These are phyloP conservation scores for Leucania comma DNA, from an alignment of 2,888 invertebrate genomes.

Conservation along the genomic window DNA sequence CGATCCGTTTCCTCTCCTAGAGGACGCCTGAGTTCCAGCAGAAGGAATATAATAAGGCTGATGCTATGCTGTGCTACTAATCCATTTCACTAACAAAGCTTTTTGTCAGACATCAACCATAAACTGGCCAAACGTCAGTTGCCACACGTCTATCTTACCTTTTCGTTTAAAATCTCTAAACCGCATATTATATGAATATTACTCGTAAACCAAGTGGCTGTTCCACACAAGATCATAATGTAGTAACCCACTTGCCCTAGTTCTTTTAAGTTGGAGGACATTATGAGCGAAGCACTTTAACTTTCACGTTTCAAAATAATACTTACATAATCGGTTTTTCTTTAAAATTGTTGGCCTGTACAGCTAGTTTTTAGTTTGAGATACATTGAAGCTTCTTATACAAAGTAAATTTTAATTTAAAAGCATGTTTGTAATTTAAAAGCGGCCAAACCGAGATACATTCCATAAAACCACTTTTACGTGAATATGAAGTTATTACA, in stretches of 20 bases:
- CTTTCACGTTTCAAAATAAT: conserved; percentile 30
- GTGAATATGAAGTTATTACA: too few species aligned
- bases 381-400: not conserved
- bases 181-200: conserved; percentile 6
- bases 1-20: too few species aligned
- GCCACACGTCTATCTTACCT: too few species aligned
- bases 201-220: conserved; percentile 1
- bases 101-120: too few species aligned
- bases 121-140: too few species aligned
- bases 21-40: too few species aligned
- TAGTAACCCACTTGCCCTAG: conserved; percentile 25
- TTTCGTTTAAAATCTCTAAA: conserved; percentile 1
- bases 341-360: not conserved
- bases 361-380: not conserved
- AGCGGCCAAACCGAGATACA: too few species aligned
- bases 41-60: too few species aligned
- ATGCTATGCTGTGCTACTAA: too few species aligned
- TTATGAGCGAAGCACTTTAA: conserved; percentile 39
- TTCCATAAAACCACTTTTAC: too few species aligned
- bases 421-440: not conserved
- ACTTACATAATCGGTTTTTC: not conserved
- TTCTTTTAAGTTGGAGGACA: conserved; percentile 35
- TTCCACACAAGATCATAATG: conserved; percentile 9
- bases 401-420: not conserved
- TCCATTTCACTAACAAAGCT: too few species aligned